Evolutionary conservation across 2,888 invertebrate genomes (phyloP).

Genomic region (Lymantria dispar): DNA sequence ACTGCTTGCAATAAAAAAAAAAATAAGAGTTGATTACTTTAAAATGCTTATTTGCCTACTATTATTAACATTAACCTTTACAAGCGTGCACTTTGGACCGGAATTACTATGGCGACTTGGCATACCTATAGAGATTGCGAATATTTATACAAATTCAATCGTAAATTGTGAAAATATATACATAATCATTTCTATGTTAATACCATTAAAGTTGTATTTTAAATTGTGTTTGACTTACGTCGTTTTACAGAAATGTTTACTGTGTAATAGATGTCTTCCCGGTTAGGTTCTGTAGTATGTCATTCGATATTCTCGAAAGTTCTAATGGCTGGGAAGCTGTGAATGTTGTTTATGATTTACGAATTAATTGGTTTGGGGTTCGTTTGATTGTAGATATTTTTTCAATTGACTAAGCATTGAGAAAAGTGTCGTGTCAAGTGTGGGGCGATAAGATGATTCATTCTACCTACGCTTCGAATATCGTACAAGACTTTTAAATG

Average conservation of each 20-base stretch:
- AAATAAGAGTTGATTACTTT: too few species aligned
- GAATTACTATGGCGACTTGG: too few species aligned
- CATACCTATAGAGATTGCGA: too few species aligned
- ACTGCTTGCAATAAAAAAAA: too few species aligned
- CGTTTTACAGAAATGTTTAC: constrained; percentile 24
- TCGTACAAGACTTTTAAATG: too few species aligned
- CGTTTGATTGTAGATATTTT: neutral
- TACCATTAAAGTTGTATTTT: constrained; percentile 10
- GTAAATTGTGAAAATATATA: neutral
- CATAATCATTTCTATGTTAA: neutral
- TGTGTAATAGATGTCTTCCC: constrained; percentile 64
- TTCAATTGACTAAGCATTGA: neutral
- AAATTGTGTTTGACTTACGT: neutral
- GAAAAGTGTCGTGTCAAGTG: too few species aligned
- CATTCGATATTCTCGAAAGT: constrained; percentile 39
- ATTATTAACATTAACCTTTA: too few species aligned
- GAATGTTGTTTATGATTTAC: neutral
- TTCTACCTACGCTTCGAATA: too few species aligned
- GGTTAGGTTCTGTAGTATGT: constrained; percentile 44
- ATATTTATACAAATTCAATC: too few species aligned
- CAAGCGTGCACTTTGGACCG: too few species aligned
- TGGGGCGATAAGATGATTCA: too few species aligned
- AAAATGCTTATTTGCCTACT: too few species aligned
- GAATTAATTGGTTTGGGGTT: neutral
- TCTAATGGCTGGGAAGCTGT: constrained; percentile 9